phyloP scores from a whole-genome alignment of 2,113 vertebrate species.

The Myrmophylax atrothorax region DNA sequence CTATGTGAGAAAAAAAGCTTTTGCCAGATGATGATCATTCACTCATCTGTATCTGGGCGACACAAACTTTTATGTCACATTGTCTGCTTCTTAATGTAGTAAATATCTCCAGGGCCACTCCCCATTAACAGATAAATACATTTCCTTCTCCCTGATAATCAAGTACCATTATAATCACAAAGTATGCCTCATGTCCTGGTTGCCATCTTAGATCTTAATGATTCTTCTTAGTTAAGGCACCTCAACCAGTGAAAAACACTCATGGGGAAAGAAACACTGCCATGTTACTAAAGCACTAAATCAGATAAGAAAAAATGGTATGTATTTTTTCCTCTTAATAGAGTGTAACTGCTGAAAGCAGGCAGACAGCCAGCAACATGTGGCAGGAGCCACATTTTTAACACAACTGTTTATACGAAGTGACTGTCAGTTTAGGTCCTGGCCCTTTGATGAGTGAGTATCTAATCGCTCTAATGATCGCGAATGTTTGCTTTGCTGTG shows the following conservation, averaged over 20 bases:
- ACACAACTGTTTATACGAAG: neutral
- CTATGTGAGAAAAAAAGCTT: conserved; percentile 27
- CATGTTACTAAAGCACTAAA: neutral
- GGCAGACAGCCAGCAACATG: conserved; percentile 18
- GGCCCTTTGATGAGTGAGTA: conserved; percentile 10
- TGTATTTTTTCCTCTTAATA: neutral
- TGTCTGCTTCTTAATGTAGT: neutral
- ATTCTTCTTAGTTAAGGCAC: neutral
- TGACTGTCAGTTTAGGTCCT: conserved; percentile 37
- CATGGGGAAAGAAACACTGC: neutral
- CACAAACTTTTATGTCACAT: neutral
- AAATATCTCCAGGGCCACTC: neutral
- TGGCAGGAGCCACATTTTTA: conserved; percentile 30
- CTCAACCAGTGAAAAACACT: neutral
- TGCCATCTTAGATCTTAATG: neutral
- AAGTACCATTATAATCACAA: fast-evolving
- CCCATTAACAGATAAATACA: neutral
- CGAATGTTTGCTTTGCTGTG: neutral
- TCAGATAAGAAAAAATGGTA: neutral
- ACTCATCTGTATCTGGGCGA: neutral
- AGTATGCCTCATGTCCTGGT: neutral
- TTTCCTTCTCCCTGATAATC: conserved; percentile 1
- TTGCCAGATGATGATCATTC: conserved; percentile 7
- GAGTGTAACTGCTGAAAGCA: neutral
- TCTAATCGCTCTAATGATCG: neutral